These are phyloP conservation scores for Erpobdella octoculata DNA, from an alignment of 2,888 invertebrate species.

Conservation along the genomic window DNA sequence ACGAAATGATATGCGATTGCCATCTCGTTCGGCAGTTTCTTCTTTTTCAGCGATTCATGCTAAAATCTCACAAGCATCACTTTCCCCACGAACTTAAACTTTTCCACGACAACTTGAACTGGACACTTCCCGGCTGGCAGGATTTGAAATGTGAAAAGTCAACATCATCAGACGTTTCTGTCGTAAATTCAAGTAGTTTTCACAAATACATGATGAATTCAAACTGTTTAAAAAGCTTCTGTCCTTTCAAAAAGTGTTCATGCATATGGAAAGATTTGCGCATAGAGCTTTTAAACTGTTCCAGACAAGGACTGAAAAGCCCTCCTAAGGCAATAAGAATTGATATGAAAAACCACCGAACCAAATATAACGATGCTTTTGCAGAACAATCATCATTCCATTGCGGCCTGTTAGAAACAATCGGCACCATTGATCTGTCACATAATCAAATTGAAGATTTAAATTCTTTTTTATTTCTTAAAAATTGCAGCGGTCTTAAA, in stretches of 20 bases:
- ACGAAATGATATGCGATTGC: neutral
- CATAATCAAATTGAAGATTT: neutral
- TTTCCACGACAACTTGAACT: neutral
- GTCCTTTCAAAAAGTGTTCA: neutral
- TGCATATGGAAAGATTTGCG: conserved; percentile 2
- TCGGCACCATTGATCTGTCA: neutral
- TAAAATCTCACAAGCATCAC: neutral
- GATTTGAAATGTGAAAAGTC: neutral
- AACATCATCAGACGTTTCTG: neutral
- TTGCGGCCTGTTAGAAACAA: neutral
- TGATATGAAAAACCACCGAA: neutral
- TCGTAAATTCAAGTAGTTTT: neutral
- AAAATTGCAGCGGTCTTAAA: neutral
- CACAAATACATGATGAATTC: neutral
- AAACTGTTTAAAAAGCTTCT: neutral
- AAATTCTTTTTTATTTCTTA: neutral
- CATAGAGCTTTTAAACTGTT: neutral
- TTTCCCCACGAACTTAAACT: neutral
- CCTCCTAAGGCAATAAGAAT: neutral
- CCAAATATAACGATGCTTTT: neutral
- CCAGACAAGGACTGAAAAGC: neutral
- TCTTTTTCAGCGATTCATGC: neutral
- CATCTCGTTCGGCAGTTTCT: neutral
- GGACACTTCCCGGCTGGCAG: neutral
- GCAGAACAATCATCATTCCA: neutral